These are phyloP conservation scores for Chelmon rostratus DNA, from an alignment of 2,797 vertebrate species.

Conservation along the genomic window DNA sequence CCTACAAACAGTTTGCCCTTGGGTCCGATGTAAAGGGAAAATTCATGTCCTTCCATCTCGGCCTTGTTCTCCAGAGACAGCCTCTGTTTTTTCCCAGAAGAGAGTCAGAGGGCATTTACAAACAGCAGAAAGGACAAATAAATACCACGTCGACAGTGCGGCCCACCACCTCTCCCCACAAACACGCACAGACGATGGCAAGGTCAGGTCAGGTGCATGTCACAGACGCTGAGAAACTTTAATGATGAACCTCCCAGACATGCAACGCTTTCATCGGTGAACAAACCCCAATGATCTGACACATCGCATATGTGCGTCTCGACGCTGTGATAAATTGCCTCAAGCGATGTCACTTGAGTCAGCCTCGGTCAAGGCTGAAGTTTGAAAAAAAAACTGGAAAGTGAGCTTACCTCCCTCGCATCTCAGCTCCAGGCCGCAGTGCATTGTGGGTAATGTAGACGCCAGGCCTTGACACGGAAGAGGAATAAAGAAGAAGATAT, in stretches of 20 bases:
- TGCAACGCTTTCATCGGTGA: neutral
- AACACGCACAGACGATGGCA: neutral
- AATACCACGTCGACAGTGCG: slow-evolving; percentile 28
- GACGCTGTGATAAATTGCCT: neutral
- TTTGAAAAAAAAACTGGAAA: neutral
- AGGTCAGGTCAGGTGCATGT: neutral
- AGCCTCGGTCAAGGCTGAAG: neutral
- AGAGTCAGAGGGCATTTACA: slow-evolving; percentile 20
- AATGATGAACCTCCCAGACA: neutral
- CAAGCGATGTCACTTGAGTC: neutral
- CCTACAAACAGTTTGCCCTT: slow-evolving; percentile 21
- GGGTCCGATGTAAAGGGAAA: slow-evolving; percentile 32
- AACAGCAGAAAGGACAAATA: slow-evolving; percentile 39
- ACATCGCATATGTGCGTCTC: neutral
- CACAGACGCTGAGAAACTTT: neutral
- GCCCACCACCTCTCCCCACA: neutral
- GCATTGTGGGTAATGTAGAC: no score
- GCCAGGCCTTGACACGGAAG: no score
- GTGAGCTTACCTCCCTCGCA: no score
- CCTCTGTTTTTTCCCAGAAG: slow-evolving; percentile 16
- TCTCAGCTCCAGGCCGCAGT: no score
- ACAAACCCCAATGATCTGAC: neutral
- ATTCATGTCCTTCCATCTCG: neutral
- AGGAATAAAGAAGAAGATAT: no score
- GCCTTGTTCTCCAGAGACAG: slow-evolving; percentile 40